Conservation (phyloP, 1,140 invertebrate species). For the Chlorops oryzae region DNA sequence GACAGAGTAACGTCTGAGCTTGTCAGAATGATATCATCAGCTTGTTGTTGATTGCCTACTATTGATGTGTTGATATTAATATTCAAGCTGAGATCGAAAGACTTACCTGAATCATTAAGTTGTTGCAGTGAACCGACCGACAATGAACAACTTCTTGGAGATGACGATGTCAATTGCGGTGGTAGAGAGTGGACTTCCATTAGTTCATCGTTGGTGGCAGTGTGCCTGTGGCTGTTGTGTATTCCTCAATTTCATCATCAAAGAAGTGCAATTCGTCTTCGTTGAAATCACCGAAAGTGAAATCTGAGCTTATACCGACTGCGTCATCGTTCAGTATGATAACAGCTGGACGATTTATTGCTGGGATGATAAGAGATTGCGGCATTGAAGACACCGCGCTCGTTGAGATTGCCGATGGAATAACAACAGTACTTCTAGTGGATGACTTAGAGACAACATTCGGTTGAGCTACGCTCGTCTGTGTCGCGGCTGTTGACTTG, state of each 20-base stretch:
- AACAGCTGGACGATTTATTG: slow-evolving; percentile 51
- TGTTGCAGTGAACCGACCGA: no score
- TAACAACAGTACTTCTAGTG: neutral
- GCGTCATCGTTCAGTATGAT: slow-evolving; percentile 56
- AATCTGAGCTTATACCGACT: slow-evolving; percentile 20
- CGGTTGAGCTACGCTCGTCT: slow-evolving; percentile 10
- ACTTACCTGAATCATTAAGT: no score
- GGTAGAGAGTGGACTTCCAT: no score
- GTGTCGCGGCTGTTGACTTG: slow-evolving; percentile 8
- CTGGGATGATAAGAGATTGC: slow-evolving; percentile 3
- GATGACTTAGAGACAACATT: neutral
- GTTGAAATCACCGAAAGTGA: slow-evolving; percentile 46
- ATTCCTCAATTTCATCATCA: slow-evolving; percentile 20
- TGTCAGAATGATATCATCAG: no score
- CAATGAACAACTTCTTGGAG: no score
- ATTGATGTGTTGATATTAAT: no score
- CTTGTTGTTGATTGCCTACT: no score
- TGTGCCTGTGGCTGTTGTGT: neutral
- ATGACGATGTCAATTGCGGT: no score
- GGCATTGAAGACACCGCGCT: slow-evolving; percentile 7
- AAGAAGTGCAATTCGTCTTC: slow-evolving; percentile 44
- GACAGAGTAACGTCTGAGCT: no score
- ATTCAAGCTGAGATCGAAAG: no score
- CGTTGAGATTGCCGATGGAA: slow-evolving; percentile 7
- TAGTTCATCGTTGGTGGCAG: neutral